Evolutionary conservation across 2,888 invertebrate species (phyloP), one percentile per base, ranked within the genome.

Genomic region (Nomada ferruginata): DNA sequence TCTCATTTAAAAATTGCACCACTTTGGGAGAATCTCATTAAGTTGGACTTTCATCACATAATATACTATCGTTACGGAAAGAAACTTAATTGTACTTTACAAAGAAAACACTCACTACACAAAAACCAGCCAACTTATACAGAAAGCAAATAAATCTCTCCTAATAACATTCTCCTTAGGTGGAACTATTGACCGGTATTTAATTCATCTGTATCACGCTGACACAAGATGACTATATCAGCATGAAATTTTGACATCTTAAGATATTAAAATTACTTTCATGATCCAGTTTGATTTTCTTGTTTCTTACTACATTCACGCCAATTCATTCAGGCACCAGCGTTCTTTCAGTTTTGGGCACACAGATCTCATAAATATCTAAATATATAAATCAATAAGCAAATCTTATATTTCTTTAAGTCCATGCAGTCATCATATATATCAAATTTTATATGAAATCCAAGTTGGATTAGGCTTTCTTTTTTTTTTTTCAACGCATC

Each of bases 321-420:
- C 61, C 68, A 73, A 76, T 83, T 79, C 74, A 82, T 88, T 85
- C 84, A 79, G 72, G 82, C 74, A 71, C 7, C 18, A 71, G 70
- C 71, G 70, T 80, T 76, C 64, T 74, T 76, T 79, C 68, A 76
- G 69, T 76, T 75, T 36, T 59, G 72, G 66, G 70, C 84, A 87
- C 44, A 86, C 85, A 88, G 89, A 88, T 88, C 88, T 88, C 88
- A 88, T 87, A 89, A 87, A 83, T 76, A 71, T 66, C 42, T 23
- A 10, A 50, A 60, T 76, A 71, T 63, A 15, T 23, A 82, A 79
- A 29, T 53, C 29, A 65, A 61, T 23, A 66, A 70, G 53, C 36
- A 29, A 63, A 69, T 18, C 5, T 60, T 65, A 20, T 26, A 23
- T 61, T 55, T 11, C 13, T 60, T 60, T 1, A 65, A 79, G 20